Evolutionary conservation across 2,113 vertebrate genomes (phyloP).

Genomic region (human): DNA sequence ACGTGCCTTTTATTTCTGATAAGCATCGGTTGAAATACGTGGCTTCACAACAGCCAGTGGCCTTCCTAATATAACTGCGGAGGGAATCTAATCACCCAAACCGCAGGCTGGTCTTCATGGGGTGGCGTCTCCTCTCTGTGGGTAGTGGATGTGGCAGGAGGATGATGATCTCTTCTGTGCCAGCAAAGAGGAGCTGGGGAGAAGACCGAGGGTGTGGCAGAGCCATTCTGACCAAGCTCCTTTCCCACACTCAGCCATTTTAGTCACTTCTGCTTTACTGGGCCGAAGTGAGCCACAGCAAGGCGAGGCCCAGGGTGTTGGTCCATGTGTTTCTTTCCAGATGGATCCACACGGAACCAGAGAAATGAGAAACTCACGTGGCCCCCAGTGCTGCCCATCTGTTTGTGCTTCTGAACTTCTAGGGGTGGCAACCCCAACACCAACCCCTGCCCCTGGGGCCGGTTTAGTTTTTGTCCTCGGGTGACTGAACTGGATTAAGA

Average conservation of each 20-base stretch:
- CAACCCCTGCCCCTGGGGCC: background rate
- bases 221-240: fast-evolving
- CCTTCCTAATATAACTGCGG: background rate
- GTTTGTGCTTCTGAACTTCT: background rate
- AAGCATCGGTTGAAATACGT: background rate
- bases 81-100: no score
- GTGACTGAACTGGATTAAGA: background rate
- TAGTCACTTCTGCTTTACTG: background rate
- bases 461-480: background rate
- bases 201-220: no score
- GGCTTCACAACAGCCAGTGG: background rate
- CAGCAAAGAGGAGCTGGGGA: no score
- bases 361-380: fast-evolving
- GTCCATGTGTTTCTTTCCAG: no score
- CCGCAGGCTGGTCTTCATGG: background rate
- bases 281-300: background rate
- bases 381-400: fast-evolving
- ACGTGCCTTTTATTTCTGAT: background rate
- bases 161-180: no score
- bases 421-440: no score
- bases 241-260: fast-evolving
- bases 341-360: background rate
- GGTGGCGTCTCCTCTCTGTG: background rate
- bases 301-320: background rate
- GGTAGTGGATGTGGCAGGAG: no score